Evolutionary conservation across 2,797 vertebrate genomes (phyloP).

Genomic region (Petrocephalus schoutedeni): DNA sequence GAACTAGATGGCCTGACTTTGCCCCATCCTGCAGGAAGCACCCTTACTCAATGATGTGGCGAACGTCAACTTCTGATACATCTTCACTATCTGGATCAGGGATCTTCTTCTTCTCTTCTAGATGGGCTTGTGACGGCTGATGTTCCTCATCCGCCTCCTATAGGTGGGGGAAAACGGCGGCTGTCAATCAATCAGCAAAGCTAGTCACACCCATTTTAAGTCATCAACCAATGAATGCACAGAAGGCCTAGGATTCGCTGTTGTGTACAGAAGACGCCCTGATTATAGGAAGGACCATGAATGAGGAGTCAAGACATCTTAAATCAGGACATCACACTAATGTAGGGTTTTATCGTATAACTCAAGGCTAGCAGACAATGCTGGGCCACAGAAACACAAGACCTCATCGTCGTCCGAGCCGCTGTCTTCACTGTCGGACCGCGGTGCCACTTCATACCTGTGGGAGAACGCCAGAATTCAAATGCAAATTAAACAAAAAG

Average conservation of each 20-base stretch:
- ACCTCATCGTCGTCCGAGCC: constrained; percentile 85
- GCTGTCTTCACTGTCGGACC: constrained; percentile 92
- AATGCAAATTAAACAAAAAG: background rate
- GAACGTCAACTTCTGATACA: constrained; percentile 71
- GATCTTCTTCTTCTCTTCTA: constrained; percentile 79
- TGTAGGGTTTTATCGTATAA: background rate
- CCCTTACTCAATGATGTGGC: constrained; percentile 76
- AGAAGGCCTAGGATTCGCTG: background rate
- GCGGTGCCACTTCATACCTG: constrained; percentile 89
- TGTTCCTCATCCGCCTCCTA: constrained; percentile 77
- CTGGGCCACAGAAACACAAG: background rate
- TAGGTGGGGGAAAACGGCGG: background rate
- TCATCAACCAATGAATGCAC: background rate
- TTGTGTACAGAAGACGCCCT: background rate
- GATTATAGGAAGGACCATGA: background rate
- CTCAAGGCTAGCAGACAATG: background rate
- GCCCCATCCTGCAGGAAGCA: background rate
- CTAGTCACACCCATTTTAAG: background rate
- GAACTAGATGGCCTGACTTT: background rate
- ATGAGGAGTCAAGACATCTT: background rate
- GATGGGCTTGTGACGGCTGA: constrained; percentile 42
- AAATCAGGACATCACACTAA: background rate
- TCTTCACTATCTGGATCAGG: constrained; percentile 76
- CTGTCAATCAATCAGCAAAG: background rate
- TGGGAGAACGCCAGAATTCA: background rate